Percentiles rank a stretch among this genome's conserved stretches.
Conservation (phyloP, 2,888 invertebrate genomes). For the Malacosoma neustria region DNA sequence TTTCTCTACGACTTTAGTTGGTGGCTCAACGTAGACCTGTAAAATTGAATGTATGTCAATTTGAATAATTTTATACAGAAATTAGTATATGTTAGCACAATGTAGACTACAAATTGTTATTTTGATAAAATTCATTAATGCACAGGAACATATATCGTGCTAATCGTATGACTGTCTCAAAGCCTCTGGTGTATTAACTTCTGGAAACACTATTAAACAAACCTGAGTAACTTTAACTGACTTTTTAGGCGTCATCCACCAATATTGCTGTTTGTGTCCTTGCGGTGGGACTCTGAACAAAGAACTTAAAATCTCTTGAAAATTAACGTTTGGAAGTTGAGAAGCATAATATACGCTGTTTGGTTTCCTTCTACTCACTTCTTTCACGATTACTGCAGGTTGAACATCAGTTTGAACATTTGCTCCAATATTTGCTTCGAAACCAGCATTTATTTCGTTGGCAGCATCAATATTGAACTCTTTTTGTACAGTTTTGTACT, state of each 20-base stretch:
- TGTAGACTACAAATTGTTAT: neutral
- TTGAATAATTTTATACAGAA: no score
- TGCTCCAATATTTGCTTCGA: conserved; percentile 18
- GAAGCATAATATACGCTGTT: conserved; percentile 12
- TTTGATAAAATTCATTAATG: conserved; percentile 3
- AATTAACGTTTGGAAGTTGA: conserved; percentile 11
- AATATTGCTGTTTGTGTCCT: conserved; percentile 17
- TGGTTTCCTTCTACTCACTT: conserved; percentile 47
- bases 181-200: conserved; percentile 29
- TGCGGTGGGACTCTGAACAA: conserved; percentile 27
- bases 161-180: conserved; percentile 24
- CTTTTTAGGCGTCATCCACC: conserved; percentile 19
- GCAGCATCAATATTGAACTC: conserved; percentile 34
- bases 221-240: conserved; percentile 30
- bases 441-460: conserved; percentile 34
- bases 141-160: conserved; percentile 11
- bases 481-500: conserved; percentile 30
- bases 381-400: conserved; percentile 38
- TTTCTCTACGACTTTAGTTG: conserved; percentile 38
- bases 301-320: conserved; percentile 30
- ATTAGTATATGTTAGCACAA: no score
- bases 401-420: conserved; percentile 23
- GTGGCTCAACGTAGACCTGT: conserved; percentile 40
- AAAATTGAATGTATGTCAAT: no score
- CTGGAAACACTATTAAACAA: conserved; percentile 20